Conservation (phyloP, 1,140 invertebrate species). For the Thereuonema tuberculata region DNA sequence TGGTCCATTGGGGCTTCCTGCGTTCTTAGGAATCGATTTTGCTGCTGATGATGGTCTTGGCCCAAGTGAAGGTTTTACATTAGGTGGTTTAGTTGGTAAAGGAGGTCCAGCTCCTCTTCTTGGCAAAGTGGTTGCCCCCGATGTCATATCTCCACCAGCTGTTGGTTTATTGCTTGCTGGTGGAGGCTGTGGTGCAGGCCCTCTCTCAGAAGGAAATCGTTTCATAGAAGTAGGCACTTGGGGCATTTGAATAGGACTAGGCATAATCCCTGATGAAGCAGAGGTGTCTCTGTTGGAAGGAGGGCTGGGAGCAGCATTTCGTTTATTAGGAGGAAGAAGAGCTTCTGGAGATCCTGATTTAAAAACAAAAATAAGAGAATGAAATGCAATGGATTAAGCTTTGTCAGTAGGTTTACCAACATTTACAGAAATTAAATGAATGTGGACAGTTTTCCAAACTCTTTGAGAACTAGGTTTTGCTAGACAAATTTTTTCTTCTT, state of each 20-base stretch:
- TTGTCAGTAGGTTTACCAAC: too few relatives aligned
- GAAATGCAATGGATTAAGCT: too few relatives aligned
- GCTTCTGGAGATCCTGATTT: background rate
- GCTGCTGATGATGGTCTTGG: background rate
- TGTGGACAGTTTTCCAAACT: background rate
- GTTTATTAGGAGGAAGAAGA: background rate
- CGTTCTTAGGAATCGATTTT: background rate
- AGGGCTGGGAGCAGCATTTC: background rate
- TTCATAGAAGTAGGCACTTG: background rate
- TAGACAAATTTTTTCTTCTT: background rate
- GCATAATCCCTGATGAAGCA: too few relatives aligned
- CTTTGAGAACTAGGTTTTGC: background rate
- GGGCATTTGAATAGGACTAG: background rate
- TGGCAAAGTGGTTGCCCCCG: background rate
- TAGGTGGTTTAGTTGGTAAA: conserved; percentile 3
- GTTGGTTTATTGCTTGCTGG: conserved; percentile 4
- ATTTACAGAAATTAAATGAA: background rate
- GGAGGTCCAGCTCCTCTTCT: background rate
- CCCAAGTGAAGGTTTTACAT: background rate
- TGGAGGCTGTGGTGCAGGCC: background rate
- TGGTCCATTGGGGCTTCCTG: background rate
- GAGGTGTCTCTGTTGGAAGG: background rate
- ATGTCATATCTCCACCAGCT: background rate
- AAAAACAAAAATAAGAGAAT: background rate
- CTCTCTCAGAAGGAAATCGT: background rate